phyloP scores from a whole-genome alignment of 1,140 invertebrate genomes.

The Ylistrum balloti region DNA sequence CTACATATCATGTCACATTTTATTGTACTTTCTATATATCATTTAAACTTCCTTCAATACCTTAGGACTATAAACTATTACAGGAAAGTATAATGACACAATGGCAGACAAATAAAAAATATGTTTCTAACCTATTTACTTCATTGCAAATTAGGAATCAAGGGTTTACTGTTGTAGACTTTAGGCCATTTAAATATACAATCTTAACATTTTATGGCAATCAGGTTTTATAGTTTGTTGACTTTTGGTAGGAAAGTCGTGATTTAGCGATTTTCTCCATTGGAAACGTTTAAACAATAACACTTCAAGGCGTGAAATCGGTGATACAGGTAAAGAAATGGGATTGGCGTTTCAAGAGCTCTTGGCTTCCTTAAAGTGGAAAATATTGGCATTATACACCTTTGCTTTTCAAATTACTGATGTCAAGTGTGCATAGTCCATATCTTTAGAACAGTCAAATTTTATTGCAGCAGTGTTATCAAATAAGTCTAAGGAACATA shows the following conservation, averaged over 20 bases:
- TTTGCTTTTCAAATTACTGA: neutral
- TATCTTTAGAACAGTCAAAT: neutral
- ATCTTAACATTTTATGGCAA: neutral
- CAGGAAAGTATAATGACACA: too few relatives aligned
- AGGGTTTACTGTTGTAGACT: too few relatives aligned
- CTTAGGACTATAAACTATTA: too few relatives aligned
- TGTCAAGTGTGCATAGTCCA: neutral
- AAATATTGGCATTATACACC: neutral
- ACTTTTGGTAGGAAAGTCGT: neutral
- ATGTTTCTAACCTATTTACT: neutral
- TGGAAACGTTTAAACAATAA: neutral
- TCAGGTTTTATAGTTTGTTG: neutral
- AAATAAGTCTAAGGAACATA: neutral
- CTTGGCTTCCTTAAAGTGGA: neutral
- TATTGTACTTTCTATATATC: too few relatives aligned
- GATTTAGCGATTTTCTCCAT: slow-evolving; percentile 1
- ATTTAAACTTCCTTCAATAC: too few relatives aligned
- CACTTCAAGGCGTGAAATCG: neutral
- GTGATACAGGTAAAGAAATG: neutral
- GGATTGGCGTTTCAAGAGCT: slow-evolving; percentile 10
- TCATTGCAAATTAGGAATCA: neutral
- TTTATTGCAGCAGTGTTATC: neutral
- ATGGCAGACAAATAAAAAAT: neutral
- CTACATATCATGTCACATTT: too few relatives aligned
- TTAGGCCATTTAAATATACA: neutral